Evolutionary conservation across 2,113 vertebrate genomes (phyloP), one percentile per base, ranked within the genome.

Genomic region (Oxyura jamaicensis): DNA sequence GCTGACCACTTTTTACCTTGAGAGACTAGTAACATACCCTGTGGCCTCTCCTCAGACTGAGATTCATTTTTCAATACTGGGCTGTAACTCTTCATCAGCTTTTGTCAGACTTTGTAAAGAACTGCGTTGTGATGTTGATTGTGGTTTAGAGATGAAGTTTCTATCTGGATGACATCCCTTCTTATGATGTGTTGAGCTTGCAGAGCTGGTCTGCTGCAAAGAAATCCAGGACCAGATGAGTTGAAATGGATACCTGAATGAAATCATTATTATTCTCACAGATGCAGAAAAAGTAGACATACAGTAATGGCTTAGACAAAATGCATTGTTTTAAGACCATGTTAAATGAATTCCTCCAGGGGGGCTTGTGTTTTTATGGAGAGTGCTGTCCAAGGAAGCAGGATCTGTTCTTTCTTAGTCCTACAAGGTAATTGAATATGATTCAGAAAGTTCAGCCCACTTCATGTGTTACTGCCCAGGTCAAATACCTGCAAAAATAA

Each of bases 171-270:
- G 85, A 77, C 9, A 4, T 74, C 36, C 28, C 14, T 71, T 22
- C 22, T 39, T 90, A 22, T 80, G 79, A 60, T 78, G 66, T 74
- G 78, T 58, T 55, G 82, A 69, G 73, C 19, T 95, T 80, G 63
- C 50, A 55, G 82, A 88, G 46, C 60, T 91, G 68, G 20, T 77
- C 67, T 91, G 75, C 60, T 44, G 59, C 88, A 91, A 1, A 69
- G 82, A 81, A 86, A 78, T 86, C 72, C 39, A 41, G 67, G 75
- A 83, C 84, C 81, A 86, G 63, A 91, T 80, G 82, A 94, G 67
- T 20, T 77, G 90, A 95, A 96, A 96, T 74, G 76, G 82, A 93
- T 95, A 90, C 65, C 75, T 86, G 82, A 76, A 88, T 93, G 75
- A 94, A 96, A 94, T 91, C 44, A 63, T 94, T 96, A 85, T 94